Base-by-base conservation (phyloP, 2,113 vertebrate genomes). In the Pseudorhombus dupliciocellatus region DNA sequence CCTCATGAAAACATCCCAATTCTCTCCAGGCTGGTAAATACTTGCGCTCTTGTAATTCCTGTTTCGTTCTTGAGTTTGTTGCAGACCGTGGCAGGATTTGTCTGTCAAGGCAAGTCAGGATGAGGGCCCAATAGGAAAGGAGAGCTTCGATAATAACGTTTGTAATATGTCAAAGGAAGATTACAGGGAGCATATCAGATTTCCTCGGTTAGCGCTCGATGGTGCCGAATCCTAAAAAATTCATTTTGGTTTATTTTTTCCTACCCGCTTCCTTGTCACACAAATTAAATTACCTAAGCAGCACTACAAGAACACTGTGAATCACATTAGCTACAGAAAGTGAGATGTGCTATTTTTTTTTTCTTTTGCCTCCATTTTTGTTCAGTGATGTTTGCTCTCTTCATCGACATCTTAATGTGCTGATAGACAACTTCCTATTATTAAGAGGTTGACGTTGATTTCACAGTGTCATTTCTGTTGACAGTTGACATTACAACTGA, bases 71-170 rank as follows among this genome's bases (percentile, higher is more conserved):
- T 42, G 31, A 50, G 75, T 83, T 70, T 20, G 64, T 74, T 73
- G 66, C 37, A 70, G 58, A 68, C 67, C 75, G 56, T 73, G 66
- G 68, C 72, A 69, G 56, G 68, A 79, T 79, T 77, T 77, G 66
- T 76, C 81, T 73, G 73, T 81, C 73, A 68, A 59, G 68, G 66
- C 30, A 57, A 76, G 61, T 84, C 74, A 51, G 64, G 59, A 88
- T 80, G 60, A 88, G 77, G 65, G 57, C 54, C 62, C 73, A 70
- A 74, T 56, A 54, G 61, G 28, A 57, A 57, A 52, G 60, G 52
- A 59, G 70, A 79, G 72, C 68, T 28, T 56, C 71, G 64, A 87
- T 84, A 68, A 64, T 57, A 84, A 66, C 26, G 18, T 68, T 73
- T 74, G 62, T 66, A 75, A 69, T 65, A 68, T 73, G 79, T 84